phyloP scores from a whole-genome alignment of 2,888 invertebrate species.

The Tetheella fluctuosa region DNA sequence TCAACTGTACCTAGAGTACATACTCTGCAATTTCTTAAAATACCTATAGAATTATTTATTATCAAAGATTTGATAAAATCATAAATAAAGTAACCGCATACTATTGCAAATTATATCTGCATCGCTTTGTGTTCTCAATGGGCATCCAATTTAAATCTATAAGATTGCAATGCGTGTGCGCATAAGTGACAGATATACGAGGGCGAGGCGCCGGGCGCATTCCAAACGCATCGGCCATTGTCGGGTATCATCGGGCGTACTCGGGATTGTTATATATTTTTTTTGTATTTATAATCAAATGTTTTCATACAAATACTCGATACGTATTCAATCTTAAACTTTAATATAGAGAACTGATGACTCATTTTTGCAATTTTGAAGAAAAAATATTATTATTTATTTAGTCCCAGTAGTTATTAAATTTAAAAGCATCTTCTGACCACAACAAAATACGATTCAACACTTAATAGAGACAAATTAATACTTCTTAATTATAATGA shows the following conservation, averaged over 20 bases:
- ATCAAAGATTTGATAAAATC: neutral
- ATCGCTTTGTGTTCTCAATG: neutral
- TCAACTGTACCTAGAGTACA: too few relatives aligned
- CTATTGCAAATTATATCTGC: neutral
- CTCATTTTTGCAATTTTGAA: too few relatives aligned
- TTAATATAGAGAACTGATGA: too few relatives aligned
- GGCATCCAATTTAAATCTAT: neutral
- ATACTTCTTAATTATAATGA: neutral
- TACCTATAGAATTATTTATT: too few relatives aligned
- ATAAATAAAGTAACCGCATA: neutral
- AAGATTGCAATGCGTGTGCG: constrained; percentile 1
- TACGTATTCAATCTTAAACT: too few relatives aligned
- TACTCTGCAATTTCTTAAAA: too few relatives aligned
- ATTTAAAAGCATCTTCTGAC: too few relatives aligned
- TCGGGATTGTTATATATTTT: neutral
- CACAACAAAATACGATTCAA: neutral
- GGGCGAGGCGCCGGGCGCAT: constrained; percentile 4
- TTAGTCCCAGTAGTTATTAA: too few relatives aligned
- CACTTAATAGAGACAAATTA: neutral
- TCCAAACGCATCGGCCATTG: neutral
- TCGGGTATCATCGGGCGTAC: neutral
- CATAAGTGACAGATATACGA: constrained; percentile 6
- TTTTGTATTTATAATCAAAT: neutral
- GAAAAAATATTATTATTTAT: too few relatives aligned
- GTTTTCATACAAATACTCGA: too few relatives aligned